These are phyloP conservation scores for Cosmia pyralina DNA, from an alignment of 2,888 invertebrate genomes.

Conservation along the genomic window DNA sequence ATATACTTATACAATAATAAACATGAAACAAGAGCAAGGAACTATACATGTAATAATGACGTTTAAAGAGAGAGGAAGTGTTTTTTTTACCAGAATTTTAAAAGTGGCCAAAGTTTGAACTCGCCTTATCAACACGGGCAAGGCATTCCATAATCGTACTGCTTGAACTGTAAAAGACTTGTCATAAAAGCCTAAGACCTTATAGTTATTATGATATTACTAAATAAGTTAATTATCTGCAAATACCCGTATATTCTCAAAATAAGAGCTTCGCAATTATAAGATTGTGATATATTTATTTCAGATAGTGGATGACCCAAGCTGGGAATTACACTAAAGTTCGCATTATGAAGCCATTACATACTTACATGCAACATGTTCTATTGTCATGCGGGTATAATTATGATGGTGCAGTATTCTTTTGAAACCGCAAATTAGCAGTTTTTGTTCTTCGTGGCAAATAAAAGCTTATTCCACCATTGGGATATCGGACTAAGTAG, in stretches of 20 bases:
- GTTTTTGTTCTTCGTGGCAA: not conserved
- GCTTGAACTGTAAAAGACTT: too few species aligned
- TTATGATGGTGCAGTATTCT: constrained; percentile 1
- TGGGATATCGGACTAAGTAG: too few species aligned
- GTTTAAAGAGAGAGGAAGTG: too few species aligned
- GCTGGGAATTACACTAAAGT: constrained; percentile 37
- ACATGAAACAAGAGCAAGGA: too few species aligned
- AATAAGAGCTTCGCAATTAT: constrained; percentile 7
- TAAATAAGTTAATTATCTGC: not conserved
- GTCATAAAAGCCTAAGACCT: too few species aligned
- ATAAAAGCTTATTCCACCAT: not conserved
- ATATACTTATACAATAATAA: too few species aligned
- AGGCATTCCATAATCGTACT: too few species aligned
- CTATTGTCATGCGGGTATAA: constrained; percentile 17
- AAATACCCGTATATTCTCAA: not conserved
- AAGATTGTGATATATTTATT: constrained; percentile 29
- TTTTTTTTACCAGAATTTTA: too few species aligned
- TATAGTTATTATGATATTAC: too few species aligned
- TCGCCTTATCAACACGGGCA: too few species aligned
- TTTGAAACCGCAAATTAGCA: constrained; percentile 5
- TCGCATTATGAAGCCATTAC: constrained; percentile 47
- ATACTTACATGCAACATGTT: constrained; percentile 27
- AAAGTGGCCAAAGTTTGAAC: too few species aligned
- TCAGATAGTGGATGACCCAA: constrained; percentile 22
- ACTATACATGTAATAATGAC: too few species aligned